Evolutionary conservation across 1,140 invertebrate species (phyloP), one percentile per base, ranked within the genome.

Genomic region (Cephus cinctus): DNA sequence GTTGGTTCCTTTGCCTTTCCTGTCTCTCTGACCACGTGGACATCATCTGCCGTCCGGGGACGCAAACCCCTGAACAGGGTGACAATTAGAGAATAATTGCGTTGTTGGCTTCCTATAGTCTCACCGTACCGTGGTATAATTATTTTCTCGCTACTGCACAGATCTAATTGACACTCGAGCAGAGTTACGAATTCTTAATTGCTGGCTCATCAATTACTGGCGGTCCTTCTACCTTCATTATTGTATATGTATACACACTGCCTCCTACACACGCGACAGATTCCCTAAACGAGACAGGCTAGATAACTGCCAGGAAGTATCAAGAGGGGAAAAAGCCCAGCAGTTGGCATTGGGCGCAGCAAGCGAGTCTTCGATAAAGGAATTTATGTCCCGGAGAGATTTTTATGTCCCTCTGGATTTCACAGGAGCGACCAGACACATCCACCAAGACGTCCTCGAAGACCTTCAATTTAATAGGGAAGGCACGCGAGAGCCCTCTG

Each of bases 321-420:
- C n/a, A n/a, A n/a, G n/a, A 27, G 25, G 25, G 25, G 25, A n/a
- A 27, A 27, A 27, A 27, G 25, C 25, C n/a, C n/a, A n/a, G n/a
- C n/a, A n/a, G n/a, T n/a, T n/a, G n/a, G n/a, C n/a, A n/a, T n/a
- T n/a, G n/a, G n/a, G 25, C 25, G 5, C 11, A 9, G n/a, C 30
- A 3, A 55, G 59, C 61, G 58, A 52, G 27, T 25, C 52, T 36
- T 50, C 54, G 65, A 67, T 67, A 67, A 66, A 66, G 51, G 61
- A 67, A 67, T 67, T 67, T 67, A 65, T 59, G 65, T 61, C 52
- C 57, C 55, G 45, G 50, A 42, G 46, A 64, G 65, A 67, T 67
- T 67, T n/a, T n/a, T 64, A 65, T 59, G 58, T 61, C 40, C 50
- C 39, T 35, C 57, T 54, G n/a, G n/a, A n/a, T n/a, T n/a, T n/a